A percentile compares a stretch with the other conserved stretches of the same genome.
These are phyloP conservation scores for Ceratina calcarata DNA, from an alignment of 1,140 invertebrate species.

Conservation along the genomic window DNA sequence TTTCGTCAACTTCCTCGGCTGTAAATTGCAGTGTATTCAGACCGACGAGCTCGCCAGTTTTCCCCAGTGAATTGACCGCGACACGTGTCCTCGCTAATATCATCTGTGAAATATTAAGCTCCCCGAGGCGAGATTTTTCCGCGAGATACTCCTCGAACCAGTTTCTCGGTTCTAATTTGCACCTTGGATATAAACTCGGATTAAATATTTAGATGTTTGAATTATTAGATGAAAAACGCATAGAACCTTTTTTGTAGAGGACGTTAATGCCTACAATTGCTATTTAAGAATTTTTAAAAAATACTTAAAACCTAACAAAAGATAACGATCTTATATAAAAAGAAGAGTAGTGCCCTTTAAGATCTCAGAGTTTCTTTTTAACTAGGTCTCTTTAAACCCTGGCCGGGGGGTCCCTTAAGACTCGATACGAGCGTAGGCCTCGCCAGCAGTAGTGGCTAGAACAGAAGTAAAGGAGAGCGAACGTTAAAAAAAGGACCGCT, in stretches of 20 bases:
- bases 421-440: neutral
- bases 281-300: too few relatives aligned
- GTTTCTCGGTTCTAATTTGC: neutral
- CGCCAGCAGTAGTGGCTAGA: neutral
- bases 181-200: too few relatives aligned
- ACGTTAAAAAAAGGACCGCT: slow-evolving; percentile 11
- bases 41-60: slow-evolving; percentile 1
- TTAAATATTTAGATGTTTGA: too few relatives aligned
- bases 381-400: neutral
- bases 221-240: too few relatives aligned
- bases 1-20: neutral
- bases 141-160: neutral
- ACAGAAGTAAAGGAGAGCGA: neutral
- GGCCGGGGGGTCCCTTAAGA: neutral
- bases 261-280: too few relatives aligned
- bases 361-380: neutral
- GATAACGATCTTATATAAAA: too few relatives aligned
- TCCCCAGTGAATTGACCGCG: neutral
- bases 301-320: too few relatives aligned
- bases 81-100: slow-evolving; percentile 9
- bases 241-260: too few relatives aligned
- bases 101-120: slow-evolving; percentile 10
- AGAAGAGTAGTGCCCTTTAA: too few relatives aligned
- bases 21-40: slow-evolving; percentile 36
- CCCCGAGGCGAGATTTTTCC: neutral